Conservation (phyloP, 2,888 invertebrate species). For the Disparrhopalites patrizii region DNA sequence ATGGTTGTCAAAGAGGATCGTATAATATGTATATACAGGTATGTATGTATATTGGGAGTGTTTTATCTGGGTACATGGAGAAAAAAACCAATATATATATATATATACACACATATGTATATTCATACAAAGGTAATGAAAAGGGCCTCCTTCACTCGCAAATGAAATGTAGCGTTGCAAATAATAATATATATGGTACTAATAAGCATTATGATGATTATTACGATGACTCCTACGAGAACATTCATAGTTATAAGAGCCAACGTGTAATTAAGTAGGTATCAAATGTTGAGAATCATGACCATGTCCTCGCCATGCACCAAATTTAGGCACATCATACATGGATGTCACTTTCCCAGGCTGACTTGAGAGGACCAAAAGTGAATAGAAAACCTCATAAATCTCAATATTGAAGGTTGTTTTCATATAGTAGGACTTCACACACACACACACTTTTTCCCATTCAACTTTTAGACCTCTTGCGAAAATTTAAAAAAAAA, state of each 20-base stretch:
- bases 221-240: no score
- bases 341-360: slow-evolving; percentile 28
- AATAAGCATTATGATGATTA: no score
- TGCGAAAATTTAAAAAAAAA: neutral
- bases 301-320: slow-evolving; percentile 25
- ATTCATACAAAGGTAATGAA: no score
- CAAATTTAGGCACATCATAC: slow-evolving; percentile 31
- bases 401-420: slow-evolving; percentile 29
- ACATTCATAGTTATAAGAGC: neutral
- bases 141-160: no score
- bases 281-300: slow-evolving; percentile 15
- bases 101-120: no score
- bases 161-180: no score
- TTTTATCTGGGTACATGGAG: no score
- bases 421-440: no score
- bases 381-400: slow-evolving; percentile 23
- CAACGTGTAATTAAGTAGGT: slow-evolving; percentile 7
- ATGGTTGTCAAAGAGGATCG: slow-evolving; percentile 1
- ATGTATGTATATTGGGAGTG: no score
- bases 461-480: neutral
- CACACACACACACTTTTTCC: neutral
- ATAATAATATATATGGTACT: no score
- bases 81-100: no score
- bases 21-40: neutral
- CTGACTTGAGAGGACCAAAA: slow-evolving; percentile 21